Conservation (phyloP, 2,888 invertebrate genomes). For the Habroteleia sp. region DNA sequence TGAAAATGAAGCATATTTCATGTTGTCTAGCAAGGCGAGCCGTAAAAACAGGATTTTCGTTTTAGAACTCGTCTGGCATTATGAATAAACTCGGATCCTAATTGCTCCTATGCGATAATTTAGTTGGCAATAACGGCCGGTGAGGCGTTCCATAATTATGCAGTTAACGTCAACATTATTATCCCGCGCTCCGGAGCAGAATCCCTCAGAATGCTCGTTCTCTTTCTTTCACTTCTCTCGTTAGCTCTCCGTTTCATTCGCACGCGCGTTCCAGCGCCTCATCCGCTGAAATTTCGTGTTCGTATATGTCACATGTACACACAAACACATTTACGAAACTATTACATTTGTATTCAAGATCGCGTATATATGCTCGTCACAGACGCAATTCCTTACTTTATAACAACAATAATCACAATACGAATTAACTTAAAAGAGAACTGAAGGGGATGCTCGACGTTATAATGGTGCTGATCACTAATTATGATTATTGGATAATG, state of each 20-base stretch:
- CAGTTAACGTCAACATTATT: conserved; percentile 79
- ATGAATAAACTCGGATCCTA: conserved; percentile 75
- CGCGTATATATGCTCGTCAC: conserved; percentile 37
- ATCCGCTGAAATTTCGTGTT: conserved; percentile 43
- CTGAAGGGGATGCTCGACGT: conserved; percentile 64
- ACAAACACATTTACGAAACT: conserved; percentile 37
- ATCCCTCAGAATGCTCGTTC: conserved; percentile 34
- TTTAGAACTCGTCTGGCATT: conserved; percentile 67
- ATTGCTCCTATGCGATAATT: conserved; percentile 76
- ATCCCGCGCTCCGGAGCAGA: conserved; percentile 67
- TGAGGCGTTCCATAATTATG: conserved; percentile 78
- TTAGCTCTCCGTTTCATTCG: conserved; percentile 36
- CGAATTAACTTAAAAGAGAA: conserved; percentile 35
- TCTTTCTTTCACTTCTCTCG: conserved; percentile 26
- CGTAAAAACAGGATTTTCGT: conserved; percentile 54
- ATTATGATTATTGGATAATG: conserved; percentile 74
- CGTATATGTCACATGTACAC: conserved; percentile 25
- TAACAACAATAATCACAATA: conserved; percentile 43
- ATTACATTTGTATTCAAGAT: conserved; percentile 56
- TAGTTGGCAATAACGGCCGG: conserved; percentile 75
- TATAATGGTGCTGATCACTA: conserved; percentile 73
- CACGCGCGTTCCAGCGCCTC: conserved; percentile 46
- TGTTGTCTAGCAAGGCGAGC: no score
- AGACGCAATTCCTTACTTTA: conserved; percentile 25
- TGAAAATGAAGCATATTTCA: neutral